These are phyloP conservation scores for Drosophila chauvacae DNA, from an alignment of 1,140 invertebrate species.

Conservation along the genomic window DNA sequence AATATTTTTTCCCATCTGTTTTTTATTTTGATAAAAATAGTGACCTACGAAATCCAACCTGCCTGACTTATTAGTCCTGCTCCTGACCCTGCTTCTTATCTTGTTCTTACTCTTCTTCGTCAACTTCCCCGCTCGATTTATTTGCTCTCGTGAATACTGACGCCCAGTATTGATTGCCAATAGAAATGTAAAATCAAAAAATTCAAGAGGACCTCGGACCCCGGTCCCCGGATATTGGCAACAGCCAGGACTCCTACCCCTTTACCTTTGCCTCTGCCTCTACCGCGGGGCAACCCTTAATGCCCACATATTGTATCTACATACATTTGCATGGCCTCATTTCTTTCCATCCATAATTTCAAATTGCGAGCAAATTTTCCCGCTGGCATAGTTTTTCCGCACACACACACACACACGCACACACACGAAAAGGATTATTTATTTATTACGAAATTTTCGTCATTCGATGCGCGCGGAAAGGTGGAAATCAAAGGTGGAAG, in stretches of 20 bases:
- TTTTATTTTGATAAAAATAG: no score
- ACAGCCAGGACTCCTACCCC: constrained; percentile 25
- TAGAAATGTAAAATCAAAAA: no score
- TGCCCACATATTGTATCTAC: constrained; percentile 54
- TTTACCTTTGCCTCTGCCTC: neutral
- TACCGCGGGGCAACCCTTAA: constrained; percentile 32
- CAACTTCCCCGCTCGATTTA: no score
- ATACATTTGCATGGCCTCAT: constrained; percentile 78
- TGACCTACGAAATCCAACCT: no score
- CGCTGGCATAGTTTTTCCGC: constrained; percentile 60
- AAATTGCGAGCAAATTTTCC: constrained; percentile 80
- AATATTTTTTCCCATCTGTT: no score
- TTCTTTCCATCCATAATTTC: constrained; percentile 71
- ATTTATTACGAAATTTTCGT: constrained; percentile 82
- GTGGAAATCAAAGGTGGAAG: constrained; percentile 62
- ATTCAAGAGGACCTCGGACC: neutral
- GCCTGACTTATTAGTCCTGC: no score
- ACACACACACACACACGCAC: constrained; percentile 19
- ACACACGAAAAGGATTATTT: constrained; percentile 72
- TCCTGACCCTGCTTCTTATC: no score
- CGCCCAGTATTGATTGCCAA: no score
- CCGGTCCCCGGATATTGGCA: constrained; percentile 25
- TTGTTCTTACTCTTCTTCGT: no score
- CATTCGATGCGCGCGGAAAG: constrained; percentile 80
- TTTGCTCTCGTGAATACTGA: no score